Evolutionary conservation across 2,113 vertebrate genomes (phyloP).

Genomic region (Barnardius zonarius): DNA sequence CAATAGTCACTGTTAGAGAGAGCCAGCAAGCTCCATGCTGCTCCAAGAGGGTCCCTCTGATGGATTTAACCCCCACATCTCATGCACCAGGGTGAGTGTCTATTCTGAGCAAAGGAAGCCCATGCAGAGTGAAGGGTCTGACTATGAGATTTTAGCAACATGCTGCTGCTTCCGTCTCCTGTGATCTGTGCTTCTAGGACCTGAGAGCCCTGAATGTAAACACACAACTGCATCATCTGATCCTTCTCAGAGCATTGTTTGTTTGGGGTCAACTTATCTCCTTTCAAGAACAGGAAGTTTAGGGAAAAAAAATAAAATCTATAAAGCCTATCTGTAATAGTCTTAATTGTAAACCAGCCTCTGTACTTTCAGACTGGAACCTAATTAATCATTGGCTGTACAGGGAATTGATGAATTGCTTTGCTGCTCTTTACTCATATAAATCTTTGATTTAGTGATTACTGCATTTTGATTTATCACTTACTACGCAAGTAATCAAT

Average conservation of each 20-base stretch:
- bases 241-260: constrained; percentile 27
- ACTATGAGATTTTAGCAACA: not conserved
- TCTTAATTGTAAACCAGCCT: constrained; percentile 72
- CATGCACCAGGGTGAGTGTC: accelerated
- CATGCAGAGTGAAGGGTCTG: not conserved
- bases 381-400: constrained; percentile 86
- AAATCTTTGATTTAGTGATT: constrained; percentile 90
- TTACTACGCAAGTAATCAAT: constrained; percentile 82
- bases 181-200: not conserved
- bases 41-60: not conserved
- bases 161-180: not conserved
- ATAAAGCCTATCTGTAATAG: constrained; percentile 63
- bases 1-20: not conserved
- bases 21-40: not conserved
- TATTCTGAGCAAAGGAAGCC: not conserved
- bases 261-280: constrained; percentile 44
- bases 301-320: not conserved
- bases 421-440: constrained; percentile 87
- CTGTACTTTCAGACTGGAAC: constrained; percentile 72
- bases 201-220: constrained; percentile 22
- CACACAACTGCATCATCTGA: constrained; percentile 12
- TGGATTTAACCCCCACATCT: not conserved
- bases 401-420: constrained; percentile 82
- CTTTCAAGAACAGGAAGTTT: constrained; percentile 53
- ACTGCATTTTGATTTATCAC: constrained; percentile 84